These are phyloP conservation scores for Eriocheir sinensis DNA, from an alignment of 1,140 invertebrate genomes.

Conservation along the genomic window DNA sequence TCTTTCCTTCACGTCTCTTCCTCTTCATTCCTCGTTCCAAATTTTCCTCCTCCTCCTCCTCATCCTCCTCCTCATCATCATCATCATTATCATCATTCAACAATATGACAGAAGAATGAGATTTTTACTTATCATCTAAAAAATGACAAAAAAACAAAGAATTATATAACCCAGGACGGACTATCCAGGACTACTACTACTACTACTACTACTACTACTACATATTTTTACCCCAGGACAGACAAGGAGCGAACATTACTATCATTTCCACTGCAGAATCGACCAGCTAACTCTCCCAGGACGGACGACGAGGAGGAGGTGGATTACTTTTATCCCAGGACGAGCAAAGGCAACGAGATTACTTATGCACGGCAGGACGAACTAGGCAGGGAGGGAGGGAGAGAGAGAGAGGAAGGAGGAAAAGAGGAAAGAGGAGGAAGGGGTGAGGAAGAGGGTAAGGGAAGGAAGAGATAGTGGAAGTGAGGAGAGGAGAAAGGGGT, in stretches of 20 bases:
- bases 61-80: constrained; percentile 20
- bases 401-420: background rate
- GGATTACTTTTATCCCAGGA: background rate
- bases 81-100: no score
- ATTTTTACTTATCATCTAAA: no score
- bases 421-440: background rate
- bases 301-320: background rate
- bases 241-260: background rate
- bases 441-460: constrained; percentile 19
- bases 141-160: no score
- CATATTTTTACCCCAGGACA: background rate
- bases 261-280: no score
- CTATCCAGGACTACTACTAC: no score
- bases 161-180: no score
- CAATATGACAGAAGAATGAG: no score
- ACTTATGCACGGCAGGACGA: background rate
- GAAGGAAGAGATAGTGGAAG: background rate
- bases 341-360: background rate
- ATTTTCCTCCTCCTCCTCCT: background rate
- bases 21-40: no score
- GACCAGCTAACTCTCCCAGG: no score
- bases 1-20: no score
- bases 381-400: background rate
- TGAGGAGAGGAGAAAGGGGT: no score
- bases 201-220: no score